Conservation (phyloP, 1,140 invertebrate species). For the Argopecten irradians region DNA sequence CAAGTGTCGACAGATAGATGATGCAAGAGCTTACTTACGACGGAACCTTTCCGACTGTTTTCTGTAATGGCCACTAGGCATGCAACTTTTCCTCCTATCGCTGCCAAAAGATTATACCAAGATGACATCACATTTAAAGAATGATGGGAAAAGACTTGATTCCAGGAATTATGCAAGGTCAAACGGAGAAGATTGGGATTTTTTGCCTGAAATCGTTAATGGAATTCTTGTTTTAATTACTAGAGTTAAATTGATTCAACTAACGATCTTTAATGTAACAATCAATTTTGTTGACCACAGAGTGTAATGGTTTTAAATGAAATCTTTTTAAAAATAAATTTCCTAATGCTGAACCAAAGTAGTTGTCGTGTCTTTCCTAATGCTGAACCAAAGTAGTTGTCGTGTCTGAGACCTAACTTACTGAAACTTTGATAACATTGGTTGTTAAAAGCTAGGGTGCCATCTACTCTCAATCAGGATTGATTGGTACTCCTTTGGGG, state of each 20-base stretch:
- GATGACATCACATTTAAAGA: background rate
- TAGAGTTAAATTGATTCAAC: background rate
- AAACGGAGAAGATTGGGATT: background rate
- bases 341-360: too few species aligned
- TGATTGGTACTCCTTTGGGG: too few species aligned
- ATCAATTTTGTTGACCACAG: background rate
- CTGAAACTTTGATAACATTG: too few species aligned
- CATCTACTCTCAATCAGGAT: too few species aligned
- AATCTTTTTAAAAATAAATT: background rate
- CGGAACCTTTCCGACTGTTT: background rate
- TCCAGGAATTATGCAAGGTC: background rate
- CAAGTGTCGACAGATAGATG: conserved; percentile 6
- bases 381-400: too few species aligned
- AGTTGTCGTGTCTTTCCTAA: too few species aligned
- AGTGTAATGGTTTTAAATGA: too few species aligned
- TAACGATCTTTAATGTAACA: background rate
- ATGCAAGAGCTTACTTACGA: background rate
- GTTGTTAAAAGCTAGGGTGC: too few species aligned
- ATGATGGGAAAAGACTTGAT: background rate
- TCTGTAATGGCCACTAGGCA: background rate
- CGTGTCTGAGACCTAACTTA: too few species aligned
- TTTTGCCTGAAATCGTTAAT: background rate
- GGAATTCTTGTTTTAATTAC: background rate
- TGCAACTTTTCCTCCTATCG: background rate
- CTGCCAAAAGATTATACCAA: background rate